Percentiles rank a stretch among this genome's conserved stretches.
These are phyloP conservation scores for Coregonus sp. DNA, from an alignment of 2,797 vertebrate genomes.

Conservation along the genomic window DNA sequence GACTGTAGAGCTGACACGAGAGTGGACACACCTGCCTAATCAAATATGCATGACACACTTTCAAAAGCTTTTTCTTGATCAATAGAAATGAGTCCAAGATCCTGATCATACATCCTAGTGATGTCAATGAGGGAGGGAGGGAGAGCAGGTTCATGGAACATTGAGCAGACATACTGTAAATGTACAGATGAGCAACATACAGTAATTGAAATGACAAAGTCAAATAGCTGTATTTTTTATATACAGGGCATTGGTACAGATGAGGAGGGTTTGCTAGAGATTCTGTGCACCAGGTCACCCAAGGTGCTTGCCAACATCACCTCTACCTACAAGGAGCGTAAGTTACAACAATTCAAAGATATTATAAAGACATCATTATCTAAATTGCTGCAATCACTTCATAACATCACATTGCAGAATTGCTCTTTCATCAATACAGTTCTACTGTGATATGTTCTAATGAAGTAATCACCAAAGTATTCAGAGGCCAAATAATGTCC, in stretches of 20 bases:
- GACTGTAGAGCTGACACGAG: not conserved
- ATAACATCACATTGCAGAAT: no score
- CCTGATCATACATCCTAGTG: not conserved
- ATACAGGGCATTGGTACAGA: slow-evolving; percentile 77
- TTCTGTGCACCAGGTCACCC: slow-evolving; percentile 74
- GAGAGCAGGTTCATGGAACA: no score
- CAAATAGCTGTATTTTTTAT: not conserved
- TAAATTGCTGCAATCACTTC: not conserved
- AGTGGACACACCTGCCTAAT: not conserved
- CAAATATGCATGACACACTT: not conserved
- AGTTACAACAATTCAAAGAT: slow-evolving; percentile 5
- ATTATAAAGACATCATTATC: not conserved
- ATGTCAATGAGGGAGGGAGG: no score
- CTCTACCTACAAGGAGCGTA: slow-evolving; percentile 67
- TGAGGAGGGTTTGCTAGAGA: slow-evolving; percentile 77
- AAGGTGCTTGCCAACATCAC: slow-evolving; percentile 67
- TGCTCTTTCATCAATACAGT: no score
- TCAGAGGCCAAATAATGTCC: not conserved
- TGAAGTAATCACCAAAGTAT: not conserved
- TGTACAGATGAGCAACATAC: not conserved
- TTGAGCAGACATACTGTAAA: not conserved
- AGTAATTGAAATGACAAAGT: not conserved
- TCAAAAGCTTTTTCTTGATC: not conserved
- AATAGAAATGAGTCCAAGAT: not conserved
- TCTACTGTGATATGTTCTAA: not conserved